A percentile compares a stretch with the other conserved stretches of the same genome.
Evolutionary conservation across 2,797 vertebrate genomes (phyloP).

Genomic region (Enteromius argenteus): DNA sequence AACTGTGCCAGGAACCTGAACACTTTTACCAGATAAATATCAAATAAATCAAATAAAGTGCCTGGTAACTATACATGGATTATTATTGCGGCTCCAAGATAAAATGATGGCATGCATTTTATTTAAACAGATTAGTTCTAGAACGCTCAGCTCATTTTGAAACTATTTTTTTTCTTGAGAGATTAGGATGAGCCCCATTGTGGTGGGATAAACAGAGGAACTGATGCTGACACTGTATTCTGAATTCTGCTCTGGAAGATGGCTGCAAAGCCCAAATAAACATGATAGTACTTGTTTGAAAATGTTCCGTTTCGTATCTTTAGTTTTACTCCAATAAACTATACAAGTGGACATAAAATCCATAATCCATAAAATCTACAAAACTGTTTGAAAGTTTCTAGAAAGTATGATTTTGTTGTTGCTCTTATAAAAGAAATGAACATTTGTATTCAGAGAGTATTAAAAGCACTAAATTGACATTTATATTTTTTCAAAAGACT

Average conservation of each 20-base stretch:
- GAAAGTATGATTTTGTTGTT: background rate
- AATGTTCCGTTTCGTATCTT: background rate
- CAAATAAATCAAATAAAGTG: constrained; percentile 34
- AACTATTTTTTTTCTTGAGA: background rate
- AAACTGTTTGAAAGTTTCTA: background rate
- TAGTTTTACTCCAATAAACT: background rate
- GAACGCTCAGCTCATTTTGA: constrained; percentile 13
- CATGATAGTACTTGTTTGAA: background rate
- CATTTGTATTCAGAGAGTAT: background rate
- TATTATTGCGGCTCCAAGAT: constrained; percentile 25
- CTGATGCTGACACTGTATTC: background rate
- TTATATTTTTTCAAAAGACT: too few relatives aligned
- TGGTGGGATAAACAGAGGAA: background rate
- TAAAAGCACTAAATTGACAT: background rate
- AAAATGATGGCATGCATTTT: constrained; percentile 15
- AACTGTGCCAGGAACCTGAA: constrained; percentile 6
- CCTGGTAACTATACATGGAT: constrained; percentile 30
- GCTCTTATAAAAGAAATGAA: background rate
- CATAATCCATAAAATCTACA: background rate
- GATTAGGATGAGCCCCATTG: constrained; percentile 6
- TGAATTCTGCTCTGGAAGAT: background rate
- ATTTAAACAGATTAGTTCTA: constrained; percentile 34
- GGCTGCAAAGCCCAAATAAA: constrained; percentile 2
- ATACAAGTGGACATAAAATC: too few relatives aligned
- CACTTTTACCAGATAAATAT: constrained; percentile 38